phyloP scores from a whole-genome alignment of 2,113 vertebrate species.

The Cololabis saira region DNA sequence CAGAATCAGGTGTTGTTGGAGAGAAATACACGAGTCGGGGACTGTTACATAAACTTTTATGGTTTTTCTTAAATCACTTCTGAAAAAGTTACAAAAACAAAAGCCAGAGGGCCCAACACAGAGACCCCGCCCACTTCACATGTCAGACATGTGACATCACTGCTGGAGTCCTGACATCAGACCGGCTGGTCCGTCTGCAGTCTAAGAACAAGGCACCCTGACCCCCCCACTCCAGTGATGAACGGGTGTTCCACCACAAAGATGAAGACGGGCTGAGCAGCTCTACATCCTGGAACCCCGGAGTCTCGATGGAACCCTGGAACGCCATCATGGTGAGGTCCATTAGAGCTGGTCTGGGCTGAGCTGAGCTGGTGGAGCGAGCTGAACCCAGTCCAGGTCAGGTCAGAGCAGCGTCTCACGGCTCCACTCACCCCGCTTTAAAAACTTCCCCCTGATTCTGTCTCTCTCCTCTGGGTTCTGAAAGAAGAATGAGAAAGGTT shows the following conservation, averaged over 20 bases:
- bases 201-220: conserved; percentile 27
- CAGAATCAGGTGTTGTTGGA: no score
- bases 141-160: conserved; percentile 27
- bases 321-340: conserved; percentile 38
- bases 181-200: neutral
- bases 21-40: neutral
- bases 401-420: conserved; percentile 39
- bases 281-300: conserved; percentile 2
- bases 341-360: conserved; percentile 35
- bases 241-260: conserved; percentile 15
- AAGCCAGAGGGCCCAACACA: conserved; percentile 38
- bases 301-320: conserved; percentile 13
- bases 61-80: conserved; percentile 72
- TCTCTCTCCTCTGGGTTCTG: conserved; percentile 30
- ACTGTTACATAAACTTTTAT: conserved; percentile 62
- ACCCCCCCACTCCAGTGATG: no score
- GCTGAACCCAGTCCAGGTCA: conserved; percentile 41
- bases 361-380: conserved; percentile 12
- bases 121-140: conserved; percentile 31
- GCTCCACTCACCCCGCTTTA: neutral
- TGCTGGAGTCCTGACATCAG: neutral
- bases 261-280: conserved; percentile 23
- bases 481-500: conserved; percentile 25
- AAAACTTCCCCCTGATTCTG: neutral
- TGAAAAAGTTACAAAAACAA: conserved; percentile 72